Percentiles rank a stretch among this genome's conserved stretches.
These are phyloP conservation scores for Craterocephalus amniculus DNA, from an alignment of 2,797 vertebrate genomes.

Conservation along the genomic window DNA sequence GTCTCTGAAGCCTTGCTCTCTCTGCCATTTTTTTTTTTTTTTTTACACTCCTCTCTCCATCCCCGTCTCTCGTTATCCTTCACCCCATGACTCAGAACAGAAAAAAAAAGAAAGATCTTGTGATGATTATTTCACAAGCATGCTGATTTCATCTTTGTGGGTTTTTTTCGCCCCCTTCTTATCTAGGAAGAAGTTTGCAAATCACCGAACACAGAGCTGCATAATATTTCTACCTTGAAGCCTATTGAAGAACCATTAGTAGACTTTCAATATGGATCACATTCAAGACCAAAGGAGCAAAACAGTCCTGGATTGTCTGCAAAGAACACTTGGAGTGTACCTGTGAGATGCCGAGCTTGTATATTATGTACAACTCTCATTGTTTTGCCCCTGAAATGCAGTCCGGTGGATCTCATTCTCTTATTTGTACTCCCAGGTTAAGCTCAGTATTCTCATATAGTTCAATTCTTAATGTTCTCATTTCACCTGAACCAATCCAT, in stretches of 20 bases:
- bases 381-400: neutral
- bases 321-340: neutral
- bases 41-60: conserved; percentile 47
- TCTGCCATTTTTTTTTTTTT: conserved; percentile 9
- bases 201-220: conserved; percentile 61
- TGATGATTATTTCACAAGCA: conserved; percentile 81
- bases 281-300: neutral
- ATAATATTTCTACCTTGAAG: conserved; percentile 20
- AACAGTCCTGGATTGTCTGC: conserved; percentile 16
- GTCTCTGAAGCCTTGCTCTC: conserved; percentile 65
- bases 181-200: conserved; percentile 69
- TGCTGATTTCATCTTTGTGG: conserved; percentile 73
- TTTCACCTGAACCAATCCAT: neutral
- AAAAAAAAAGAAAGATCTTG: conserved; percentile 56
- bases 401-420: neutral
- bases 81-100: conserved; percentile 58
- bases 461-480: neutral
- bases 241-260: conserved; percentile 24
- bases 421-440: neutral
- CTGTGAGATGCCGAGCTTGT: neutral
- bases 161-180: conserved; percentile 58
- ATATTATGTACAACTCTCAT: neutral
- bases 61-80: conserved; percentile 68
- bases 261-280: conserved; percentile 21
- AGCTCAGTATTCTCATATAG: neutral